Percentiles rank a stretch among this genome's conserved stretches.
Conservation (phyloP, 2,888 invertebrate species). For the Rhabditoides inermis region DNA sequence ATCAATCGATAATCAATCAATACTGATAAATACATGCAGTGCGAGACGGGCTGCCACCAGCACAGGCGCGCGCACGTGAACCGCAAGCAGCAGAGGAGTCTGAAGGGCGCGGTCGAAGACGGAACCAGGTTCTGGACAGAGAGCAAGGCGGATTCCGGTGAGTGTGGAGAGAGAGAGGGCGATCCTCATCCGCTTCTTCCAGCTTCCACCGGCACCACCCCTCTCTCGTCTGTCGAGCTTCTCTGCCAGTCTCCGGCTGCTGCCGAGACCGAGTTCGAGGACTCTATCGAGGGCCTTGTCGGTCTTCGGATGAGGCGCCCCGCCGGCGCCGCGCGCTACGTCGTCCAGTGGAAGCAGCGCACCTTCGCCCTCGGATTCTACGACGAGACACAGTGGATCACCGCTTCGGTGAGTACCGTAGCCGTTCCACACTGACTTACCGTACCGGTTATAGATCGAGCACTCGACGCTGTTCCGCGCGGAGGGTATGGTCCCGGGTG, state of each 20-base stretch:
- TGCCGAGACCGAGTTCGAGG: constrained; percentile 21
- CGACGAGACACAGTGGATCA: constrained; percentile 46
- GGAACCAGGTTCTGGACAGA: constrained; percentile 34
- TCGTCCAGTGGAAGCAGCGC: constrained; percentile 39
- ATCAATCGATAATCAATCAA: too few relatives aligned
- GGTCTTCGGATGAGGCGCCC: constrained; percentile 20
- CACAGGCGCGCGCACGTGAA: constrained; percentile 19
- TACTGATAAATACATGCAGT: too few relatives aligned
- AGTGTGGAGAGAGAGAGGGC: too few relatives aligned
- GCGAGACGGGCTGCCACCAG: constrained; percentile 34
- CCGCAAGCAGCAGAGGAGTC: constrained; percentile 15
- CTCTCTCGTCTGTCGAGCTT: constrained; percentile 27
- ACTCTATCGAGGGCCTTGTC: constrained; percentile 24
- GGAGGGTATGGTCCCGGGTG: constrained; percentile 46
- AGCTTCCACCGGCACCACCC: constrained; percentile 28
- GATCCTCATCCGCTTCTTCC: constrained; percentile 7
- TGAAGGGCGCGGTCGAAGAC: constrained; percentile 14
- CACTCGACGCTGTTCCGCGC: constrained; percentile 32
- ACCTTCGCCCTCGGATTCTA: constrained; percentile 20
- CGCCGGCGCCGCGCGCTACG: constrained; percentile 20
- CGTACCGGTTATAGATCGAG: too few relatives aligned
- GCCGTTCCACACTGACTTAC: too few relatives aligned
- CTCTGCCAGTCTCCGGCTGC: constrained; percentile 37
- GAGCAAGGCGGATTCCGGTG: constrained; percentile 22
- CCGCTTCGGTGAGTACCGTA: constrained; percentile 46